Evolutionary conservation across 2,888 invertebrate genomes (phyloP), one percentile per base, ranked within the genome.

Genomic region (Geotrupes spiniger): DNA sequence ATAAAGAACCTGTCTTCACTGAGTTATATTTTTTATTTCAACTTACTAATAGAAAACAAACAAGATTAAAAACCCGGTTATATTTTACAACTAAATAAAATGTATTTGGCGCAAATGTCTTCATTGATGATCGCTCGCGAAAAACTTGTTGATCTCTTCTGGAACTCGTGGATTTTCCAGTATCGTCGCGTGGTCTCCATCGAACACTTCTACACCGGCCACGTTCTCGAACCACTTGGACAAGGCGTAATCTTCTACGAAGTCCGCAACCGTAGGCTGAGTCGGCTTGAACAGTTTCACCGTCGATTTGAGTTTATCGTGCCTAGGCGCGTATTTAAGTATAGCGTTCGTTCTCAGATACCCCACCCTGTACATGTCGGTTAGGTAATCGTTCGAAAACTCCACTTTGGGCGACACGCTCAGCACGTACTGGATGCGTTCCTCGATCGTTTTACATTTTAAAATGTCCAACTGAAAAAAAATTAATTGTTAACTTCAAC

Each of bases 141-240:
- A 16, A 5, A 27, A 12, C n/a, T 15, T 29, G 14, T 83, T 83
- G 21, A 85, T 81, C n/a, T 82, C 73, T 50, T 80, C 75, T 0
- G 82, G 78, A 39, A 83, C 72, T 56, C 80, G 79, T 39, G 78
- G 75, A 60, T 83, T 85, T 9, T 86, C 82, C 56, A 89, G 63
- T 60, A 89, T 85, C 29, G 81, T 81, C 0, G 79, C 67, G 61
- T 90, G 89, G 63, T 85, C 85, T 6, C 89, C 89, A 61, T 87
- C 85, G n/a, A 86, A 73, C 37, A 76, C 78, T 59, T 81, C 78
- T 0, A 87, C 73, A 1, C 77, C 76, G 0, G 87, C 77, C 1
- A 75, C 74, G 0, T 76, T 75, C 16, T 77, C 81, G 14, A 76
- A 33, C 8, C 11, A 66, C 68, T 77, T 76, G 1, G 79, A 77